Percentiles rank a stretch among this genome's conserved stretches.
Conservation (phyloP, 2,797 vertebrate species). For the Acomys russatus region DNA sequence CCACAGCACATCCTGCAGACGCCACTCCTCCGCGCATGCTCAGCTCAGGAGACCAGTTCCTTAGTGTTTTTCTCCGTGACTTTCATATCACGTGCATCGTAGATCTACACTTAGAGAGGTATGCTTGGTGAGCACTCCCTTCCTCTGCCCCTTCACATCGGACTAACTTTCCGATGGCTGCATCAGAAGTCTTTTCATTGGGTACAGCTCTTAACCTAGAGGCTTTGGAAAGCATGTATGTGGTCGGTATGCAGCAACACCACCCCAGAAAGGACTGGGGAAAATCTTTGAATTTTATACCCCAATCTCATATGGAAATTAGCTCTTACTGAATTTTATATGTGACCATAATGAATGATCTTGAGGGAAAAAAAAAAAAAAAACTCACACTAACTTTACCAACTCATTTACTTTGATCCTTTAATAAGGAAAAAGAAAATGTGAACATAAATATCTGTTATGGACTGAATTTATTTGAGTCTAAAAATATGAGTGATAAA, state of each 20-base stretch:
- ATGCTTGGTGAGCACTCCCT: background rate
- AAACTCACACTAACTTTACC: background rate
- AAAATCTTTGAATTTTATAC: constrained; percentile 19
- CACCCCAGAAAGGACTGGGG: background rate
- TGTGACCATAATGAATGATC: background rate
- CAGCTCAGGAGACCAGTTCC: background rate
- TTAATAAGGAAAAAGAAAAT: background rate
- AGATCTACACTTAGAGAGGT: background rate
- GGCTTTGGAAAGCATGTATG: background rate
- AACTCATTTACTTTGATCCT: background rate
- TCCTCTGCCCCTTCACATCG: background rate
- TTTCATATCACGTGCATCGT: background rate
- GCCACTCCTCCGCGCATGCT: background rate
- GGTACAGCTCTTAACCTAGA: background rate
- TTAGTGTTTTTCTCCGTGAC: too few species aligned
- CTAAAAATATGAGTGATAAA: constrained; percentile 42
- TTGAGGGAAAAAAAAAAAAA: too few species aligned
- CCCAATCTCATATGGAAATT: background rate
- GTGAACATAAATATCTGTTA: background rate
- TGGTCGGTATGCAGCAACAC: background rate
- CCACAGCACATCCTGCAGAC: background rate
- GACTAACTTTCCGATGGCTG: background rate
- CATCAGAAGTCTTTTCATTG: background rate
- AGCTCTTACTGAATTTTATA: background rate
- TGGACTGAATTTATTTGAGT: background rate